Conservation (phyloP, 2,113 vertebrate genomes). For the Clinocottus analis region DNA sequence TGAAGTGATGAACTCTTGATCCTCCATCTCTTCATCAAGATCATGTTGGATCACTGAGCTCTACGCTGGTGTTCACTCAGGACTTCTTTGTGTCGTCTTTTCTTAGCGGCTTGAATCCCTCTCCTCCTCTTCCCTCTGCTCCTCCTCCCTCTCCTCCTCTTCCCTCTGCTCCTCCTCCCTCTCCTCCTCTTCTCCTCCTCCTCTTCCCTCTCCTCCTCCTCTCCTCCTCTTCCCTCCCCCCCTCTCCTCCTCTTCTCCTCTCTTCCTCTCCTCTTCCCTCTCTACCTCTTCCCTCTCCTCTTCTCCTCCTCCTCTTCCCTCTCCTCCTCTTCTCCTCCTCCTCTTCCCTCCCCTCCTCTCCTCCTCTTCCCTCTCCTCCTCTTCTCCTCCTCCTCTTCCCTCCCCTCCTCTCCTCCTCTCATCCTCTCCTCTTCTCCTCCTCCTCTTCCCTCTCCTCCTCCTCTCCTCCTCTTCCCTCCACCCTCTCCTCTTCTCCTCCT, state of each 20-base stretch:
- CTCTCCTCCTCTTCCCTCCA: constrained; percentile 18
- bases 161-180: constrained; percentile 9
- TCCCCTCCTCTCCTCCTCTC: too few species aligned
- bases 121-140: constrained; percentile 13
- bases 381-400: constrained; percentile 28
- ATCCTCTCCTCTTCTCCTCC: too few species aligned
- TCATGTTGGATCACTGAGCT: constrained; percentile 41
- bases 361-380: constrained; percentile 15
- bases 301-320: constrained; percentile 40
- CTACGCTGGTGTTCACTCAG: constrained; percentile 51
- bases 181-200: constrained; percentile 13
- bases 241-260: constrained; percentile 22
- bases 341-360: too few species aligned
- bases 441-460: constrained; percentile 19
- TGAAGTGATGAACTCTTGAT: constrained; percentile 53
- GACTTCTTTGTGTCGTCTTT: constrained; percentile 38
- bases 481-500: too few species aligned
- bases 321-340: constrained; percentile 31
- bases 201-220: constrained; percentile 23
- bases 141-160: constrained; percentile 17
- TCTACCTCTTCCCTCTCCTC: too few species aligned
- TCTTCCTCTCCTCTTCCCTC: not conserved
- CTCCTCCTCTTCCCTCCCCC: too few species aligned
- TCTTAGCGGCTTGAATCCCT: constrained; percentile 54
- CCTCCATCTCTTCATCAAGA: constrained; percentile 61